Evolutionary conservation across 2,113 vertebrate genomes (phyloP), one percentile per base, ranked within the genome.

Genomic region (Rhombomys opimus): DNA sequence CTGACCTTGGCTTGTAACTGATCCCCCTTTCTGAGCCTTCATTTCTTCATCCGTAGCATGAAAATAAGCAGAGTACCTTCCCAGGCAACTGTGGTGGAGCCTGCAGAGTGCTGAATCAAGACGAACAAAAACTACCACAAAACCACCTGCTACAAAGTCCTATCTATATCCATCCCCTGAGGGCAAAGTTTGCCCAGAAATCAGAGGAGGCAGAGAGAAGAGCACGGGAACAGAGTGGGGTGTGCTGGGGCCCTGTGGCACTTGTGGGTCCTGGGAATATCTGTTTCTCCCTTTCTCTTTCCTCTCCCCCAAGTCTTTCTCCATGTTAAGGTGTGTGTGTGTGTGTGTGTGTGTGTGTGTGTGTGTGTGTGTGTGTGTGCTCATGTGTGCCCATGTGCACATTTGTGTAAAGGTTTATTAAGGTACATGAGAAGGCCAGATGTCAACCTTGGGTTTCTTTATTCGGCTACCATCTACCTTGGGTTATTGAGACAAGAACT

Each of bases 191-290:
- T 46, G 15, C 13, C 30, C 14, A 7, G 61, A 86, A 59, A 70
- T 91, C 46, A 86, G 94, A 54, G 54, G 41, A 80, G 9, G 35
- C 81, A 54, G 46, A 61, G 50, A 30, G 94, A 12, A 57, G 52
- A 73, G 17, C 2, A 65, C 73, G 32, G 63, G 32, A 61, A 46
- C 46, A 46, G 46, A 46, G 46, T 46, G 5, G 46, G 46, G 50
- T 4, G 7, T 46, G 18, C 25, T 20, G 1, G 20, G 15, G 27
- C 0, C 12, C 15, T 27, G 18, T 4, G 70, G 1, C 5, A 1
- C 20, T 63, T 70, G 41, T 41, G 46, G 32, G 23, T 38, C 0
- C 5, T 54, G 59, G 50, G n/a, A 50, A 67, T 65, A 25, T 35
- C 30, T 81, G 10, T 27, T 11, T 18, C 12, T 61, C 22, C 4